phyloP scores from a whole-genome alignment of 1,140 invertebrate genomes.

The Sarcophaga peregrina region DNA sequence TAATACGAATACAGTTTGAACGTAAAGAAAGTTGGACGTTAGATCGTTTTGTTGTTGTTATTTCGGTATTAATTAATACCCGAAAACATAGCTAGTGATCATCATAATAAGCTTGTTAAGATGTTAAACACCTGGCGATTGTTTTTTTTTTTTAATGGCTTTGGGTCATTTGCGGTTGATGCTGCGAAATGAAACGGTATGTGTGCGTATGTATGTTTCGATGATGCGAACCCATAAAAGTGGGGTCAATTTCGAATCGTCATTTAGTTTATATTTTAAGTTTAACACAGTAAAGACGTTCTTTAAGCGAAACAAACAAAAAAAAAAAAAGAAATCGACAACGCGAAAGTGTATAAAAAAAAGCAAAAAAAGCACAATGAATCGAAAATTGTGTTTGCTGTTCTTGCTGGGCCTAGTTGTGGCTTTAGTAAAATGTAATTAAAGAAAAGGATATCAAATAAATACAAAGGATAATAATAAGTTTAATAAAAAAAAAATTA shows the following conservation, averaged over 20 bases:
- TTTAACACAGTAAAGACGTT: conserved; percentile 29
- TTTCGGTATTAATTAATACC: neutral
- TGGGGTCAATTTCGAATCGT: conserved; percentile 8
- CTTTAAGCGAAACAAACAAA: neutral
- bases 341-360: neutral
- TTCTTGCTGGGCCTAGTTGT: conserved; percentile 37
- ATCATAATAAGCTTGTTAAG: neutral
- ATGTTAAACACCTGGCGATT: neutral
- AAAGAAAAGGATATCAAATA: neutral
- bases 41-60: neutral
- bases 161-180: conserved; percentile 16
- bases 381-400: conserved; percentile 35
- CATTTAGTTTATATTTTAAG: conserved; percentile 43
- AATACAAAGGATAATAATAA: neutral
- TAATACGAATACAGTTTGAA: too few species aligned
- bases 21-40: too few species aligned
- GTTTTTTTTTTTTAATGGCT: neutral
- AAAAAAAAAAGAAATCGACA: neutral
- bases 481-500: neutral
- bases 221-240: conserved; percentile 43
- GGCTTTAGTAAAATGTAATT: conserved; percentile 45
- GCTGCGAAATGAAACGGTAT: neutral
- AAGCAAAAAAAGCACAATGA: neutral
- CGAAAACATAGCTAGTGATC: neutral
- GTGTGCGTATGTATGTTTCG: neutral